Evolutionary conservation across 1,140 invertebrate species (phyloP), one percentile per base, ranked within the genome.

Genomic region (Cataglyphis hispanica): DNA sequence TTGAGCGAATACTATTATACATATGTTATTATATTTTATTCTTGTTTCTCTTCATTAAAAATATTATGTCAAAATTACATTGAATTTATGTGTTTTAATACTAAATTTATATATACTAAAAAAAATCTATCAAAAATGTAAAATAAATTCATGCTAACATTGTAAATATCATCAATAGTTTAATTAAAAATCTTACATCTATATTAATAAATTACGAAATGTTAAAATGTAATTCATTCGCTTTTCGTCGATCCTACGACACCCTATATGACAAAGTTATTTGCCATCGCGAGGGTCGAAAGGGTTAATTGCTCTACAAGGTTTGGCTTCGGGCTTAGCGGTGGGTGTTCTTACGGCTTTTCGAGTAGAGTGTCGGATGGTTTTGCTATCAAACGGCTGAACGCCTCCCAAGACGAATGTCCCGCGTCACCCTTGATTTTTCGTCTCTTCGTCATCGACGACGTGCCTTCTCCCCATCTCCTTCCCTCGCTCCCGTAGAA

Each of bases 371-470:
- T 22, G 81, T 84, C 72, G 87, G 85, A 34, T 89, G 67, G 86
- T 76, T 91, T 87, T 84, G 87, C 90, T 90, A 93, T 93, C 93
- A 93, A 92, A 92, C 84, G 88, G 91, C 91, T 92, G 91, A 93
- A 93, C 91, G 90, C 90, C 84, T 89, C 60, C 86, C 87, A 91
- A 91, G 91, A 93, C 84, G 85, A 92, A 91, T 91, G 91, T 91
- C 84, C 85, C 86, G 83, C 70, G 83, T 61, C 53, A 78, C 67
- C 69, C 70, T 69, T 11, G 61, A 75, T 61, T 87, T 86, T 85
- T 86, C 72, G 31, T 50, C 66, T 86, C 56, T 74, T 34, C 64
- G 19, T 81, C 46, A 25, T 69, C 85, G 86, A 63, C 74, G 72
- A 31, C 86, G 56, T 80, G 86, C 81, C 89, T 88, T 67, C 46